Evolutionary conservation across 2,888 invertebrate species (phyloP), one percentile per base, ranked within the genome.

Genomic region (Dryobotodes eremita): DNA sequence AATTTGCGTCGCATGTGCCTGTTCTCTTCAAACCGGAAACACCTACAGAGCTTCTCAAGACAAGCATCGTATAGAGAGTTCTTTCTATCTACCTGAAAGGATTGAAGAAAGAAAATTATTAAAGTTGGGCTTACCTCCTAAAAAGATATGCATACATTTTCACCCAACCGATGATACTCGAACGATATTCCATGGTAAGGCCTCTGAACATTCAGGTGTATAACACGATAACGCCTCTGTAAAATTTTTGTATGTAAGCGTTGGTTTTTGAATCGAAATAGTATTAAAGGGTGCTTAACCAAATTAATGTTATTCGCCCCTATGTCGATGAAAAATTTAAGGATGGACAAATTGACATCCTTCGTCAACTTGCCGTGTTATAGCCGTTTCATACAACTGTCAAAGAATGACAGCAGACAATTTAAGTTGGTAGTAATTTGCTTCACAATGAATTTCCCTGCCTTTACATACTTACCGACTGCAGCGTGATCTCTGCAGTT

Each of bases 131-230:
- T 17, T 17, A 36, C 11, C 11, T 50, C 8, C 48, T 8, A 2
- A 23, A 50, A 48, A 48, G 11, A 4, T 68, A 31, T 23, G 8
- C 31, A 53, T 10, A 53, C 1, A 23, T 31, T 48, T 53, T n/a
- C 4, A 15, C 11, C 23, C 2, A 1, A 23, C 66, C 31, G 36
- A 55, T 42, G 36, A 55, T 64, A n/a, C 59, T 69, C 68, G 75
- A 85, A 46, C 62, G 59, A 48, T 71, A 62, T 59, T 68, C 66
- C 61, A 42, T 91, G 50, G 90, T 91, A 91, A 84, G 85, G 85
- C 69, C 75, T 71, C 77, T 84, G 90, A 87, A 92, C 90, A 89
- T 85, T 93, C 92, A 93, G 91, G 92, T 94, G 92, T 89, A 86
- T 89, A 89, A 89, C 86, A 86, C 82, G 92, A 93, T 92, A 92